Base-by-base conservation (phyloP, 2,888 invertebrate species). In the Watsonalla binaria region DNA sequence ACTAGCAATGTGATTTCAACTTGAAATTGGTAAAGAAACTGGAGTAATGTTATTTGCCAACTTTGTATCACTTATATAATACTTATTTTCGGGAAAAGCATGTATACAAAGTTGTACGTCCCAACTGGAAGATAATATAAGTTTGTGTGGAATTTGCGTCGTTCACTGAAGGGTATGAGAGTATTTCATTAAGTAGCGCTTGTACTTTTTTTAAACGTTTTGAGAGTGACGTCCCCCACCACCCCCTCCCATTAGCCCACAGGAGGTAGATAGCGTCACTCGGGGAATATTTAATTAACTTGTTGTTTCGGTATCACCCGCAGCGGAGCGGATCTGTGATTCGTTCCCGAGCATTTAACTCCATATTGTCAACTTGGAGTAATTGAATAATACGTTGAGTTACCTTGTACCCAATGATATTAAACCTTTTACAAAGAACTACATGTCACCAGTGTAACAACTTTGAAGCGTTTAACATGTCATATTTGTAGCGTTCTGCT, bases 131-230 rank as follows among this genome's bases (percentile, higher is more conserved):
- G 9, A 49, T 49, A 49, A 37, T 37, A 39, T 37, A 37, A 15
- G 39, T 49, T 49, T 37, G 39, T 39, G 39, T 15, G 49, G 35
- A 49, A 14, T 37, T 5, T 49, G 37, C 13, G 49, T 14, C 14
- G 35, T 6, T 42, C 11, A 42, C 42, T 37, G 45, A 35, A 37
- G 51, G 50, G 39, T 49, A 33, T 55, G 57, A 57, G 53, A 56
- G 45, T 53, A 60, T 57, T 57, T 54, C 57, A 53, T 50, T 57
- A 55, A 53, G 56, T 57, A 47, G 51, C 48, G 53, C 46, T 52
- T 53, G 53, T 45, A 65, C 66, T 55, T 68, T 60, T 68, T 63
- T 68, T 66, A 68, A 66, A 60, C 55, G 47, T 55, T 47, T 54
- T 8, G 42, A 9, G 11, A 42, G 42, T 42, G 42, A 33, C 53